A percentile compares a stretch with the other conserved stretches of the same genome.
phyloP scores from a whole-genome alignment of 2,113 vertebrate species.

The Dolichallabes microphthalmus region DNA sequence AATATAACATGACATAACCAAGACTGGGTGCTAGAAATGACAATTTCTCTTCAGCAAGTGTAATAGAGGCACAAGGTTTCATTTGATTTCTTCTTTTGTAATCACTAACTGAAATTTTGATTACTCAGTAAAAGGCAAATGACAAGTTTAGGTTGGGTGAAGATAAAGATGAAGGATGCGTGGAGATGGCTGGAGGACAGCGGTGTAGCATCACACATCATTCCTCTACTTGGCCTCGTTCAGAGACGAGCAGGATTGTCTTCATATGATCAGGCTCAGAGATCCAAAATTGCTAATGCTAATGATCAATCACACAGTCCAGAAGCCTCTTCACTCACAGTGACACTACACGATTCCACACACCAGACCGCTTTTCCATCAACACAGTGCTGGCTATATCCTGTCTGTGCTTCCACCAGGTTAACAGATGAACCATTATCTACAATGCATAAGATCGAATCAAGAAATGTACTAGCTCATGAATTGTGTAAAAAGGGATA shows the following conservation, averaged over 20 bases:
- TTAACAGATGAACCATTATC: neutral
- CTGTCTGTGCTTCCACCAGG: neutral
- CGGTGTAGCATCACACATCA: slow-evolving; percentile 54
- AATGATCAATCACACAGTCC: neutral
- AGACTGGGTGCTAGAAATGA: slow-evolving; percentile 80
- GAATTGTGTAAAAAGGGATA: neutral
- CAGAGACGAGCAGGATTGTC: slow-evolving; percentile 61
- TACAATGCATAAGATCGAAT: neutral
- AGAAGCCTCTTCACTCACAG: neutral
- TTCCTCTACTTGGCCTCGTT: slow-evolving; percentile 3
- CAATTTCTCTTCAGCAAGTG: slow-evolving; percentile 84
- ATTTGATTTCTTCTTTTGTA: slow-evolving; percentile 46
- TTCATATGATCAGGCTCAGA: slow-evolving; percentile 24
- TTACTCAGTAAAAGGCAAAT: slow-evolving; percentile 6
- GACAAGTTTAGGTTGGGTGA: slow-evolving; percentile 16
- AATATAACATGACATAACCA: slow-evolving; percentile 62
- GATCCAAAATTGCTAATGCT: neutral
- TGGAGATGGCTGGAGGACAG: slow-evolving; percentile 28
- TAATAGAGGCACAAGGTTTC: slow-evolving; percentile 91
- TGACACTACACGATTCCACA: neutral
- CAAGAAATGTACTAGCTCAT: neutral
- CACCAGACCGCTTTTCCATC: neutral
- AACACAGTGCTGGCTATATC: neutral
- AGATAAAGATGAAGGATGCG: slow-evolving; percentile 35
- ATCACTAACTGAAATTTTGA: slow-evolving; percentile 19